These are phyloP conservation scores for Doryteuthis pealeii DNA, from an alignment of 1,140 invertebrate species.

Conservation along the genomic window DNA sequence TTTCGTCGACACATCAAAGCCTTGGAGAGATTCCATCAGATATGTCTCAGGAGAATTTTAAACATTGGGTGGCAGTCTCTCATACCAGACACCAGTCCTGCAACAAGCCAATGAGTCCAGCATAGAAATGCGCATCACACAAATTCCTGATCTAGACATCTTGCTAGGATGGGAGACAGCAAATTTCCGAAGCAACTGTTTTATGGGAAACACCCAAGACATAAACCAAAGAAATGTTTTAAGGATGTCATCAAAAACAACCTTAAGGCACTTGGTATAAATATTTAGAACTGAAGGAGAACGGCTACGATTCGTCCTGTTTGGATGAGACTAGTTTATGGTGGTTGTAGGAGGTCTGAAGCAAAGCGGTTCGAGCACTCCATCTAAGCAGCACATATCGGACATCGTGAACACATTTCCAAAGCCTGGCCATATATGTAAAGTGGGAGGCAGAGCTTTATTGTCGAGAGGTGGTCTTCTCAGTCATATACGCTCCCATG, in stretches of 20 bases:
- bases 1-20: too few relatives aligned
- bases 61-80: neutral
- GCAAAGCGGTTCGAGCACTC: neutral
- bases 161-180: too few relatives aligned
- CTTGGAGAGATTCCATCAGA: too few relatives aligned
- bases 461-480: neutral
- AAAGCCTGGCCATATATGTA: neutral
- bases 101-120: too few relatives aligned
- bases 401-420: neutral
- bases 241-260: too few relatives aligned
- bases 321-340: neutral
- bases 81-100: neutral
- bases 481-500: neutral
- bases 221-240: neutral
- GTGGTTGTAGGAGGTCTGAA: neutral
- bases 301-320: too few relatives aligned
- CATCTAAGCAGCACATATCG: neutral
- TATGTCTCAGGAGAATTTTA: too few relatives aligned
- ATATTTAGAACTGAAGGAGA: neutral
- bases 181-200: too few relatives aligned
- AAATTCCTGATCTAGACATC: too few relatives aligned
- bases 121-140: too few relatives aligned
- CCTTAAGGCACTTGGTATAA: neutral
- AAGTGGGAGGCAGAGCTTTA: neutral
- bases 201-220: neutral